phyloP scores from a whole-genome alignment of 2,113 vertebrate genomes.

The Oriolus oriolus region DNA sequence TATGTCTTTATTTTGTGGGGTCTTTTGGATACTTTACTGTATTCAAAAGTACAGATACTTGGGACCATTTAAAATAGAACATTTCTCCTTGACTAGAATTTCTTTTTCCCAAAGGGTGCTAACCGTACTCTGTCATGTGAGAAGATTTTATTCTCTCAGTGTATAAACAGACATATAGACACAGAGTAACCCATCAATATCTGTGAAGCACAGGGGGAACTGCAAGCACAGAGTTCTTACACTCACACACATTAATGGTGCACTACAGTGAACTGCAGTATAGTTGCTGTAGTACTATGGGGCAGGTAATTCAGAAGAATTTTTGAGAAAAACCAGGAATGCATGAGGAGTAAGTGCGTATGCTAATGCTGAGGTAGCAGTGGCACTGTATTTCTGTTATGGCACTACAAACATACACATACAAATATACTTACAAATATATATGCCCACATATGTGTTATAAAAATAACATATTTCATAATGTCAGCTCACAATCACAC shows the following conservation, averaged over 20 bases:
- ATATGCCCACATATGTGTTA: not conserved
- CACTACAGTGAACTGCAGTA: not conserved
- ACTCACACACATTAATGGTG: not conserved
- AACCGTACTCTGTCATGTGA: not conserved
- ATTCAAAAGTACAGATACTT: not conserved
- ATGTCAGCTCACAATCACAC: not conserved
- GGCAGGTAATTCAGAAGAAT: not conserved
- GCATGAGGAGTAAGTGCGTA: not conserved
- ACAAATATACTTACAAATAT: not conserved
- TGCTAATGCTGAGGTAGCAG: not conserved
- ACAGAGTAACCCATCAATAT: not conserved
- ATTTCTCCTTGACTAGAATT: not conserved
- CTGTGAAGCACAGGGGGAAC: not conserved
- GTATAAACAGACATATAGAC: not conserved
- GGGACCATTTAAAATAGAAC: not conserved
- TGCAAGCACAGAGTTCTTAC: not conserved
- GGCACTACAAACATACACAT: not conserved
- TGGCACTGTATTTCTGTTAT: not conserved
- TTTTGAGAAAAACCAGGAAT: not conserved
- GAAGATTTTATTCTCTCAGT: not conserved
- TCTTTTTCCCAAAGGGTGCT: not conserved
- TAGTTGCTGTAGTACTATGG: not conserved
- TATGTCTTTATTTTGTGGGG: not conserved
- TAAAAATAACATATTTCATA: not conserved
- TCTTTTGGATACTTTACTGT: not conserved